Conservation (phyloP, 2,113 vertebrate species). For the Kryptolebias marmoratus region DNA sequence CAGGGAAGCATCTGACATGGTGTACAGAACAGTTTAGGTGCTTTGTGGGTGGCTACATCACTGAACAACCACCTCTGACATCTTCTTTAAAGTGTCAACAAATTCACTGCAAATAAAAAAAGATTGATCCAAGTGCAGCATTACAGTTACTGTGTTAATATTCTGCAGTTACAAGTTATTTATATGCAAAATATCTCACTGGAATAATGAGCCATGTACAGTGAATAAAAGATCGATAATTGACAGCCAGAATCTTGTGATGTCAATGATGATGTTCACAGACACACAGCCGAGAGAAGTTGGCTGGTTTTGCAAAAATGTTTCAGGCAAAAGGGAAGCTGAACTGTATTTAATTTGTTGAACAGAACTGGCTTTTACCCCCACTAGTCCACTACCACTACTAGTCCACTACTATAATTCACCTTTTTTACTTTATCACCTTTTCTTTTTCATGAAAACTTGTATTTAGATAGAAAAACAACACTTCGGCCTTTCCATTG, state of each 20-base stretch:
- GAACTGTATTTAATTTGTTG: no score
- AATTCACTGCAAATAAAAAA: not conserved
- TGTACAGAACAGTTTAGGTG: constrained; percentile 5
- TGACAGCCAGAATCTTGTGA: not conserved
- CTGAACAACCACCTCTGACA: not conserved
- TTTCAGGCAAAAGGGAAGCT: no score
- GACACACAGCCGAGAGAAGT: no score
- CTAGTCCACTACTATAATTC: not conserved
- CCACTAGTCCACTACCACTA: not conserved
- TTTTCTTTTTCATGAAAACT: not conserved
- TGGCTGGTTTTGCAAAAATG: no score
- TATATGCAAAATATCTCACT: not conserved
- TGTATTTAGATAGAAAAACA: constrained; percentile 12
- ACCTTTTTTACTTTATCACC: not conserved
- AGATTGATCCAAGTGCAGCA: not conserved
- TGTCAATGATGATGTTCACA: no score
- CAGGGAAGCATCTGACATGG: constrained; percentile 24
- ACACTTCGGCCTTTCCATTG: not conserved
- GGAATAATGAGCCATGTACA: no score
- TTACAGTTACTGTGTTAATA: not conserved
- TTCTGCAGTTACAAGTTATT: not conserved
- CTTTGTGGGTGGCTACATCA: constrained; percentile 37
- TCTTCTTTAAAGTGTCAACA: not conserved
- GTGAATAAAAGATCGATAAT: not conserved
- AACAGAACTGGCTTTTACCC: no score